Evolutionary conservation across 2,113 vertebrate genomes (phyloP).

Genomic region (Phyllostomus hastatus): DNA sequence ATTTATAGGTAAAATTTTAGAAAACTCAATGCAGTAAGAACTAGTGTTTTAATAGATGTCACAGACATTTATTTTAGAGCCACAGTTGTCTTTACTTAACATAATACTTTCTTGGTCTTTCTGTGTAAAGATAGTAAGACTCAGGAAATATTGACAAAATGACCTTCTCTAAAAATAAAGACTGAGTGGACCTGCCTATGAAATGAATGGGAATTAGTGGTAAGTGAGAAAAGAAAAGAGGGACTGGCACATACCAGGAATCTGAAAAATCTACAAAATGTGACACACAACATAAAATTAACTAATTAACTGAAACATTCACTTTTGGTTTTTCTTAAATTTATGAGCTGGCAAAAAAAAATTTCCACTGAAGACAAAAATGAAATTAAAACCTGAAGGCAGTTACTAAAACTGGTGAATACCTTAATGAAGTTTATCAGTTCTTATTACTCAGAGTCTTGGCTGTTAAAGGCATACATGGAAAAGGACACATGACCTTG

Average conservation of each 20-base stretch:
- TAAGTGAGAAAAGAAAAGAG: background rate
- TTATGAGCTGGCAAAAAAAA: slow-evolving; percentile 12
- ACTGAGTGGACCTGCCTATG: background rate
- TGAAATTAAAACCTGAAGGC: background rate
- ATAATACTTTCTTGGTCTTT: background rate
- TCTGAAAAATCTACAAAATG: background rate
- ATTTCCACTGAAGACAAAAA: background rate
- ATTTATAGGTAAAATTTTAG: background rate
- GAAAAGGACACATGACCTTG: background rate
- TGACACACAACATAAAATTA: background rate
- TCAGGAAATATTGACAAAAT: background rate
- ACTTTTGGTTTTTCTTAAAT: background rate
- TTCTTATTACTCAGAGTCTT: background rate
- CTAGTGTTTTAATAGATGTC: background rate
- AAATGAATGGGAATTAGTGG: background rate
- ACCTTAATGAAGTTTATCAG: background rate
- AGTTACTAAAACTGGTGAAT: background rate
- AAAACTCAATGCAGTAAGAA: background rate
- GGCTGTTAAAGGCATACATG: background rate
- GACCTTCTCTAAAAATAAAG: background rate
- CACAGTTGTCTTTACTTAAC: background rate
- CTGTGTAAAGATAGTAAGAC: background rate
- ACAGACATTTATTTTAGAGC: background rate
- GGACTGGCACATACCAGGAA: background rate
- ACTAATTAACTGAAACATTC: background rate